Conservation (phyloP, 2,797 vertebrate species). For the Epinephelus awoara region DNA sequence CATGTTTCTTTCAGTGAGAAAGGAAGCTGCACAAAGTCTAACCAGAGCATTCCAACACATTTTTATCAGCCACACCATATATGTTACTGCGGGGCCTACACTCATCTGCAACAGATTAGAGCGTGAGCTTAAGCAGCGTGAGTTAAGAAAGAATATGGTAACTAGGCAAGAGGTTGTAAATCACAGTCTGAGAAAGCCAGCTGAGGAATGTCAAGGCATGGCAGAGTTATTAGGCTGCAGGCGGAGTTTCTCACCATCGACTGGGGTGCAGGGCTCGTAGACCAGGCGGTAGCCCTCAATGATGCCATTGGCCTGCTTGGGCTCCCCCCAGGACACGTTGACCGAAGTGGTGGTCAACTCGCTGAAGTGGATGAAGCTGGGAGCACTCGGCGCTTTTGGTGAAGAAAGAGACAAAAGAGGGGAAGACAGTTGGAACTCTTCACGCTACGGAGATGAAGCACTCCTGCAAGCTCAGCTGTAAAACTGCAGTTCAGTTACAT, state of each 20-base stretch:
- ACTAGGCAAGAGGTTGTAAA: slow-evolving; percentile 69
- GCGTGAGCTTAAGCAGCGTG: slow-evolving; percentile 65
- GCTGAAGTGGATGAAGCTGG: slow-evolving; percentile 93
- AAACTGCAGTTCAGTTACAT: not conserved
- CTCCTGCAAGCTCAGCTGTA: not conserved
- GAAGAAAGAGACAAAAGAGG: not conserved
- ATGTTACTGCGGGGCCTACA: slow-evolving; percentile 58
- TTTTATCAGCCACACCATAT: slow-evolving; percentile 64
- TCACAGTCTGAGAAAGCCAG: slow-evolving; percentile 65
- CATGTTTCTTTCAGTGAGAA: slow-evolving; percentile 64
- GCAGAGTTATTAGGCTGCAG: slow-evolving; percentile 56
- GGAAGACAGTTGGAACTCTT: slow-evolving; percentile 28
- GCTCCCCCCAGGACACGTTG: slow-evolving; percentile 97
- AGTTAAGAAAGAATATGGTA: slow-evolving; percentile 64
- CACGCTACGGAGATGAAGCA: slow-evolving; percentile 6
- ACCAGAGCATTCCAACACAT: slow-evolving; percentile 55
- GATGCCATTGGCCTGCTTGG: slow-evolving; percentile 93
- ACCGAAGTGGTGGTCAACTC: slow-evolving; percentile 98
- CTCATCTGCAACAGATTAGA: slow-evolving; percentile 78
- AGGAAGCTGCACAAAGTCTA: slow-evolving; percentile 64
- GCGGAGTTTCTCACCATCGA: slow-evolving; percentile 91
- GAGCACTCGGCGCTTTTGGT: slow-evolving; percentile 92
- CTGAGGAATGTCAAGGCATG: slow-evolving; percentile 69
- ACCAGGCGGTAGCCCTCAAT: slow-evolving; percentile 95
- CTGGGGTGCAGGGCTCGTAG: slow-evolving; percentile 95